Conservation (phyloP, 53 echinoderm and acorn worm genomes). For the Luidia sarsii region DNA sequence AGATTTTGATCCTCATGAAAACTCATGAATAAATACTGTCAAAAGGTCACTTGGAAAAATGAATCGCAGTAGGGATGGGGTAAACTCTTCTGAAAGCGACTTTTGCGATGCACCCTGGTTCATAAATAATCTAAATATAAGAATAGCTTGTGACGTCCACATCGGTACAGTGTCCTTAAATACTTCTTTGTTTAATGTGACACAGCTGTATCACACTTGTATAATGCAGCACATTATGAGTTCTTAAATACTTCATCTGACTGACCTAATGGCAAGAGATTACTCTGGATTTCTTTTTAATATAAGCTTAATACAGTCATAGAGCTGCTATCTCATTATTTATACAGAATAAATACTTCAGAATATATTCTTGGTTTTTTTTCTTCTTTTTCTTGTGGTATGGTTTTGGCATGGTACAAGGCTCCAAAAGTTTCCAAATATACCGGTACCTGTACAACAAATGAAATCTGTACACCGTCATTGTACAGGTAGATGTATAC, state of each 20-base stretch:
- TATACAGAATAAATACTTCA: slow-evolving; percentile 53
- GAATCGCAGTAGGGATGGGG: background rate
- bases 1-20: background rate
- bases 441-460: slow-evolving; percentile 5
- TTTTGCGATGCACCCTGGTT: slow-evolving; percentile 10
- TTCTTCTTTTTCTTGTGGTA: background rate
- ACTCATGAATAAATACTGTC: slow-evolving; percentile 18
- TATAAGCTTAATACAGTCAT: slow-evolving; percentile 13
- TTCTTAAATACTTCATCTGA: background rate
- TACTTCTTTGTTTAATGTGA: slow-evolving; percentile 15
- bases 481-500: background rate
- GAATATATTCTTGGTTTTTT: slow-evolving; percentile 38
- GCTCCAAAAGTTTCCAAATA: slow-evolving; percentile 4
- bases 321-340: slow-evolving; percentile 28
- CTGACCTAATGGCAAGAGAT: slow-evolving; percentile 38
- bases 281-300: background rate
- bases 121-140: slow-evolving; percentile 8
- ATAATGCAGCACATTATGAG: slow-evolving; percentile 50
- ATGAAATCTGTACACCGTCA: slow-evolving; percentile 25
- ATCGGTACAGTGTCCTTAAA: slow-evolving; percentile 8
- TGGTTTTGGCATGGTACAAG: slow-evolving; percentile 39
- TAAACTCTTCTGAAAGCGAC: background rate
- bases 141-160: background rate
- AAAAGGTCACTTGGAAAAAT: background rate
- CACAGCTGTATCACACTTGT: background rate